phyloP scores from a whole-genome alignment of 2,797 vertebrate genomes.

The Anguilla obscura region DNA sequence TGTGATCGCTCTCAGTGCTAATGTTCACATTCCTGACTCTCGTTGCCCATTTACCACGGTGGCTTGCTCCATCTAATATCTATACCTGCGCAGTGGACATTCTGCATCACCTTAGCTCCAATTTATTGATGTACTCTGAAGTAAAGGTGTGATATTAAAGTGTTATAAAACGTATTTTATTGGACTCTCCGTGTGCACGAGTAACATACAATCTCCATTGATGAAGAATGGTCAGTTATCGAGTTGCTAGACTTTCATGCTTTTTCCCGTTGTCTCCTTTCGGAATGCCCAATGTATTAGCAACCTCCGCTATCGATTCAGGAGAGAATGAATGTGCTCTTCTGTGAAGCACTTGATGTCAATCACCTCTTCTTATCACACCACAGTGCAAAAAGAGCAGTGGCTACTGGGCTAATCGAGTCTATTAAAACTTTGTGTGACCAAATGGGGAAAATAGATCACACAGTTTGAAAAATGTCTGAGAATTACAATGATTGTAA shows the following conservation, averaged over 20 bases:
- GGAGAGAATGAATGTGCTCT: too few species aligned
- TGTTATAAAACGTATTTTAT: neutral
- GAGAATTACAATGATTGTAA: neutral
- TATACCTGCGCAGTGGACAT: neutral
- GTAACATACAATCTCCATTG: neutral
- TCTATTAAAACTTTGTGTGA: neutral
- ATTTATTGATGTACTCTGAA: neutral
- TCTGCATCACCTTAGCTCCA: neutral
- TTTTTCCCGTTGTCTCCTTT: too few species aligned
- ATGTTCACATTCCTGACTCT: slow-evolving; percentile 12
- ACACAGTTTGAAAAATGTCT: neutral
- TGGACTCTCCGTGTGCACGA: neutral
- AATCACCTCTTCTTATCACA: too few species aligned
- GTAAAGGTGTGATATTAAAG: neutral
- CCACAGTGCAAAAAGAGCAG: too few species aligned
- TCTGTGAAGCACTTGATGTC: too few species aligned
- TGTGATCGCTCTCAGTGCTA: neutral
- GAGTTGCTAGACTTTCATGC: too few species aligned
- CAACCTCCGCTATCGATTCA: too few species aligned
- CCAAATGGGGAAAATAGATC: neutral
- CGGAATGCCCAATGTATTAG: too few species aligned
- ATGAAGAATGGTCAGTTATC: neutral
- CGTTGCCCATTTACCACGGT: neutral
- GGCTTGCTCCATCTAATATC: neutral
- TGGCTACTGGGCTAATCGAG: too few species aligned